Evolutionary conservation across 2,888 invertebrate genomes (phyloP), one percentile per base, ranked within the genome.

Genomic region (Spialia ferax): DNA sequence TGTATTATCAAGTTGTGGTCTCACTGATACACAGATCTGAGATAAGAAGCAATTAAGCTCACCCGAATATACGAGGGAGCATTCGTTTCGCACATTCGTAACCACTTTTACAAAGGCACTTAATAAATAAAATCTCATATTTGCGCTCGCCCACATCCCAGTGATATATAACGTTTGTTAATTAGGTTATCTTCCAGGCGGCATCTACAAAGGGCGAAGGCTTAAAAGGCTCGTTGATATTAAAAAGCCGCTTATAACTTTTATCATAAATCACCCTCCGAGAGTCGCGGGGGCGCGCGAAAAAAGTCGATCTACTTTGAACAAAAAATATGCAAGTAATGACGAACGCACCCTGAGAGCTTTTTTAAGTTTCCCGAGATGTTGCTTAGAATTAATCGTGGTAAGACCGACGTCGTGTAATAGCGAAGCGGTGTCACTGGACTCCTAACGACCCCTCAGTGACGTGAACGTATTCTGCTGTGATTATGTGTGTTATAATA

Each of bases 261-360:
- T 90, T 90, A 88, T 87, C 86, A 93, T 93, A 93, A 93, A 93
- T 93, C 92, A 93, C 90, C 90, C 91, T 80, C 81, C 83, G 91
- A 91, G 87, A 84, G 81, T 77, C 79, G 82, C 77, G 85, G 83
- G 89, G 86, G 91, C 87, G 90, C 89, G 92, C 91, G 88, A 89
- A 90, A 89, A 86, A 85, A 86, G 83, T 77, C 83, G 85, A 82
- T 87, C 86, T 84, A 84, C 84, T 83, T 83, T 72, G 78, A 84
- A 87, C 87, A 90, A 91, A 79, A 93, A 93, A 93, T 91, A 85
- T 93, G 93, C 93, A 93, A 93, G 93, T 93, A 93, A 93, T 85
- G 89, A 85, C 89, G 81, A 84, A 83, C 85, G 87, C 85, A 80
- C 84, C 86, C 84, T 91, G 87, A 92, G 90, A 91, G 93, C 90